Conservation (phyloP, 2,797 vertebrate species). For the Lagocephalus sceleratus region DNA sequence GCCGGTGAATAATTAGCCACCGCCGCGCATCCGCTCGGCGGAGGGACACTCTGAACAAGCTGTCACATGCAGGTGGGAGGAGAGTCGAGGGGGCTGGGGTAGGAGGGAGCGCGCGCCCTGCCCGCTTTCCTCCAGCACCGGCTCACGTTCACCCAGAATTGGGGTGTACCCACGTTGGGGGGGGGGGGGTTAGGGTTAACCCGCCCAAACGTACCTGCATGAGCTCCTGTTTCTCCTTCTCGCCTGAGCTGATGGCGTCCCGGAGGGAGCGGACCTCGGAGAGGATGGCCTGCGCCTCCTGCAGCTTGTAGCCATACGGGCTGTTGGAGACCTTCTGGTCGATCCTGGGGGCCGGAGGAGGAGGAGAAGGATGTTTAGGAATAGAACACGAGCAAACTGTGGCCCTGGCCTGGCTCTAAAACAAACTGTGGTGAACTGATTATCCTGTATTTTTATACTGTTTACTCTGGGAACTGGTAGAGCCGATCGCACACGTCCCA, state of each 20-base stretch:
- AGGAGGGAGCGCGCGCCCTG: slow-evolving; percentile 32
- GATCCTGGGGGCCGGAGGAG: slow-evolving; percentile 76
- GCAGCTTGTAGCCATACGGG: slow-evolving; percentile 86
- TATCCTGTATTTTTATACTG: neutral
- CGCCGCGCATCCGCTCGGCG: too few relatives aligned
- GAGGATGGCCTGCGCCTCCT: slow-evolving; percentile 94
- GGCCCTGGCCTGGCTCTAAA: too few relatives aligned
- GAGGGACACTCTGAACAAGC: neutral
- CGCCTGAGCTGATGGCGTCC: slow-evolving; percentile 90
- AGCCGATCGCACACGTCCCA: neutral
- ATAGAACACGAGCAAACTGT: too few relatives aligned
- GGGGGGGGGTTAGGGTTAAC: too few relatives aligned
- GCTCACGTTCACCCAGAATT: neutral
- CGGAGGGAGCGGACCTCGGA: slow-evolving; percentile 93
- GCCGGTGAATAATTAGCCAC: too few relatives aligned
- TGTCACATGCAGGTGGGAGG: slow-evolving; percentile 49
- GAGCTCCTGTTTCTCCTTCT: slow-evolving; percentile 95
- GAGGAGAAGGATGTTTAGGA: neutral
- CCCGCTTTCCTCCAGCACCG: neutral
- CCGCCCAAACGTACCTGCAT: slow-evolving; percentile 81
- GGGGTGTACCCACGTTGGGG: too few relatives aligned
- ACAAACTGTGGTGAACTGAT: too few relatives aligned
- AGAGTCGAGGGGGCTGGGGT: slow-evolving; percentile 11
- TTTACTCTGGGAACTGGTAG: neutral
- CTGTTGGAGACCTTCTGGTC: slow-evolving; percentile 91